Evolutionary conservation across 2,113 vertebrate genomes (phyloP).

Genomic region (Psittacula cyanocephala): DNA sequence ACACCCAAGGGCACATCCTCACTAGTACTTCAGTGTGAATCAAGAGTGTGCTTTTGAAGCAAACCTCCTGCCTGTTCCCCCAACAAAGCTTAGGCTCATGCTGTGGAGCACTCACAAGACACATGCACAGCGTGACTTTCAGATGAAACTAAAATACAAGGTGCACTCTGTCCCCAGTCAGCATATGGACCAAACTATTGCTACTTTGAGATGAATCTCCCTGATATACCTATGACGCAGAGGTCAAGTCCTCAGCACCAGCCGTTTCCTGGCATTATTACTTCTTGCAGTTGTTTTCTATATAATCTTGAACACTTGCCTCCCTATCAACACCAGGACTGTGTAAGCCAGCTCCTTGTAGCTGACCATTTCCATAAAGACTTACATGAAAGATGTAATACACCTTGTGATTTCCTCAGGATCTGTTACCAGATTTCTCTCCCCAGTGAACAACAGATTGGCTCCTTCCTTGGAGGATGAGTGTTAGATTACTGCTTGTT

Average conservation of each 20-base stretch:
- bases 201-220: neutral
- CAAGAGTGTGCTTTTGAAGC: neutral
- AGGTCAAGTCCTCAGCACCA: neutral
- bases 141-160: neutral
- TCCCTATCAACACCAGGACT: neutral
- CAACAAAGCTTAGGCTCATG: fast-evolving
- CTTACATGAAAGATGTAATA: neutral
- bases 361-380: neutral
- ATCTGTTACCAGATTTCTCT: neutral
- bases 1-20: fast-evolving
- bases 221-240: neutral
- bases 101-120: neutral
- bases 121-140: neutral
- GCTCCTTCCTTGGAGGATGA: neutral
- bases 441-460: neutral
- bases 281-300: neutral
- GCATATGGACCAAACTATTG: neutral
- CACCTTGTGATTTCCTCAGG: neutral
- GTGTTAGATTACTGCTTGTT: neutral
- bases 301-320: neutral
- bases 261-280: neutral
- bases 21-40: neutral
- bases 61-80: neutral
- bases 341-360: neutral
- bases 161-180: neutral